A percentile compares a stretch with the other conserved stretches of the same genome.
Conservation (phyloP, 2,888 invertebrate species). For the Anthophora plumipes region DNA sequence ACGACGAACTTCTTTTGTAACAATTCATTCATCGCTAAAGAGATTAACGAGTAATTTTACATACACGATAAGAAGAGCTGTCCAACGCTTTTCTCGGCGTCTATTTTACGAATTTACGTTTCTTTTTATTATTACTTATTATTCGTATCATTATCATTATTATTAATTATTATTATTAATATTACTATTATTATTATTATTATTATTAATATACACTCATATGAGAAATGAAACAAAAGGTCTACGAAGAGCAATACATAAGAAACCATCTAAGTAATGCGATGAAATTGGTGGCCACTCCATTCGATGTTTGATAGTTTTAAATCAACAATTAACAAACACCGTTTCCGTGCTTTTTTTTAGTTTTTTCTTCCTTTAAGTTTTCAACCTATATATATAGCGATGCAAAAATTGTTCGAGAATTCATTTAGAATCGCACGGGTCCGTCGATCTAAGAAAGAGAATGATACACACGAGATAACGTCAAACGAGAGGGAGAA, state of each 20-base stretch:
- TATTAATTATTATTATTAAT: not conserved
- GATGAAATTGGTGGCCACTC: slow-evolving; percentile 63
- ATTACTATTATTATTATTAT: slow-evolving; percentile 1
- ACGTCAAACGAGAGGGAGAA: not conserved
- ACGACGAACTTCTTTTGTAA: slow-evolving; percentile 11
- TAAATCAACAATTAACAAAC: not conserved
- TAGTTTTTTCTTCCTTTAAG: not conserved
- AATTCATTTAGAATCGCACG: not conserved
- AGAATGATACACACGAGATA: not conserved
- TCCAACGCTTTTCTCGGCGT: slow-evolving; percentile 51
- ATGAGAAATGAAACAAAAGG: slow-evolving; percentile 34
- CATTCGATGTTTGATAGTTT: slow-evolving; percentile 46
- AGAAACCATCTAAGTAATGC: slow-evolving; percentile 51
- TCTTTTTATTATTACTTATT: slow-evolving; percentile 26
- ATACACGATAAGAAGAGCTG: slow-evolving; percentile 42
- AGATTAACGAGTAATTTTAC: slow-evolving; percentile 49
- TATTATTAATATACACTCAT: slow-evolving; percentile 26
- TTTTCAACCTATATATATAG: not conserved
- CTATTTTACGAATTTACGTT: slow-evolving; percentile 55
- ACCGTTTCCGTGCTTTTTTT: too few species aligned
- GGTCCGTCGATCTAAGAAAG: not conserved
- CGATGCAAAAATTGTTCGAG: not conserved
- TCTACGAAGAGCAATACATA: slow-evolving; percentile 66
- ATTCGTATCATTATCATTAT: slow-evolving; percentile 20
- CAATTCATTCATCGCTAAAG: slow-evolving; percentile 13